Evolutionary conservation across 1,140 invertebrate species (phyloP).

Genomic region (Sinella curviseta): DNA sequence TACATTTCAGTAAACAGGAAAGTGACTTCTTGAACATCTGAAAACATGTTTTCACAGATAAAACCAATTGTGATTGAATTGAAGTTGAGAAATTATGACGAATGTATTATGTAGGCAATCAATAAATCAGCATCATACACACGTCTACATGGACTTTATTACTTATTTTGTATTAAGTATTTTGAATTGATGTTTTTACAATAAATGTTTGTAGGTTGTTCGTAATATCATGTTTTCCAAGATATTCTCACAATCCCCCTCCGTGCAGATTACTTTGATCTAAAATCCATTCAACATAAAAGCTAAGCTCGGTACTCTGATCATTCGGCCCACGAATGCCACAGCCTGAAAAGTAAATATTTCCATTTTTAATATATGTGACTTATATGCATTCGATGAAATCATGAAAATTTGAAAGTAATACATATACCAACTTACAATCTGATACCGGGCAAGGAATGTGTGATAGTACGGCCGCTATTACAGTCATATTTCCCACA

Average conservation of each 20-base stretch:
- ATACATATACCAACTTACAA: slow-evolving; percentile 7
- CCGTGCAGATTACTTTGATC: slow-evolving; percentile 25
- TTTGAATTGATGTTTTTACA: too few species aligned
- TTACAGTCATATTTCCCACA: not conserved
- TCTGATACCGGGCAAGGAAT: slow-evolving; percentile 6
- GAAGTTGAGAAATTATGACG: too few species aligned
- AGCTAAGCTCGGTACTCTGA: slow-evolving; percentile 26
- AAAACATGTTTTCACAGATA: too few species aligned
- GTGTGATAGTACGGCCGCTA: slow-evolving; percentile 28
- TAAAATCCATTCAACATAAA: slow-evolving; percentile 32
- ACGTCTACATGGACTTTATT: not conserved
- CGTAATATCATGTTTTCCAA: not conserved
- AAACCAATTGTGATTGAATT: too few species aligned
- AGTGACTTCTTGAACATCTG: too few species aligned
- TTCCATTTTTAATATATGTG: not conserved
- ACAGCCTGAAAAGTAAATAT: slow-evolving; percentile 23
- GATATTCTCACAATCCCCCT: slow-evolving; percentile 20
- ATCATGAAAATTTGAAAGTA: not conserved
- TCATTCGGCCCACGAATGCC: slow-evolving; percentile 23
- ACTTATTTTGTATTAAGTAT: too few species aligned
- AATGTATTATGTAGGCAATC: too few species aligned
- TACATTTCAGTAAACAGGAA: too few species aligned
- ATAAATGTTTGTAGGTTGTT: too few species aligned
- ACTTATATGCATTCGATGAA: not conserved
- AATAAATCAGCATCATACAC: too few species aligned